These are phyloP conservation scores for Hapalemur alaotrensis DNA, from an alignment of 2,797 vertebrate species.

Conservation along the genomic window DNA sequence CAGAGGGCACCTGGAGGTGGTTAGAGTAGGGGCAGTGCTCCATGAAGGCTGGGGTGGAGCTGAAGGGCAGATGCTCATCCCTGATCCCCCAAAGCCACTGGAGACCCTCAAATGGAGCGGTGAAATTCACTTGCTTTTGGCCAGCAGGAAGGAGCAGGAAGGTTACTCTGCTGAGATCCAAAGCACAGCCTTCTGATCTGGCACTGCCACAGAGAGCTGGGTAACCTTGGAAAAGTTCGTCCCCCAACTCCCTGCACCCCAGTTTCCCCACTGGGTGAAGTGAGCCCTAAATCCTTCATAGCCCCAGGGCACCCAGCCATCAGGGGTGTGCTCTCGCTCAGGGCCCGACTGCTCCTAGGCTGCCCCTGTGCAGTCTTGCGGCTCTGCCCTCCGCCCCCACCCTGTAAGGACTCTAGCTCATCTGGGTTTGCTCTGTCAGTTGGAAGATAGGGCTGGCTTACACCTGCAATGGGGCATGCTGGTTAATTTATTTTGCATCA, in stretches of 20 bases:
- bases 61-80: background rate
- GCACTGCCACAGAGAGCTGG: background rate
- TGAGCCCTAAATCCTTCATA: background rate
- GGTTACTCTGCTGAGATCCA: background rate
- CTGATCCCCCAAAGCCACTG: background rate
- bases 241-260: background rate
- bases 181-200: background rate
- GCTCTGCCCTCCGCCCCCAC: background rate
- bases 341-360: background rate
- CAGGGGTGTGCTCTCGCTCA: background rate
- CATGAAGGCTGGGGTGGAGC: background rate
- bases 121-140: no score
- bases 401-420: background rate
- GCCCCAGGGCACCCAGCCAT: background rate
- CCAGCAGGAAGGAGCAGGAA: background rate
- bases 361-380: background rate
- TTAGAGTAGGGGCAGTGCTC: background rate
- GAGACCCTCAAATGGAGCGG: background rate
- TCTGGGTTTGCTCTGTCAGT: constrained; percentile 6
- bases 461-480: constrained; percentile 61
- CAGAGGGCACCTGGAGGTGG: background rate
- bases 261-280: background rate
- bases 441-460: constrained; percentile 43
- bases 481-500: constrained; percentile 70
- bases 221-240: background rate